Evolutionary conservation across 2,888 invertebrate species (phyloP).

Genomic region (Dasypolia templi): DNA sequence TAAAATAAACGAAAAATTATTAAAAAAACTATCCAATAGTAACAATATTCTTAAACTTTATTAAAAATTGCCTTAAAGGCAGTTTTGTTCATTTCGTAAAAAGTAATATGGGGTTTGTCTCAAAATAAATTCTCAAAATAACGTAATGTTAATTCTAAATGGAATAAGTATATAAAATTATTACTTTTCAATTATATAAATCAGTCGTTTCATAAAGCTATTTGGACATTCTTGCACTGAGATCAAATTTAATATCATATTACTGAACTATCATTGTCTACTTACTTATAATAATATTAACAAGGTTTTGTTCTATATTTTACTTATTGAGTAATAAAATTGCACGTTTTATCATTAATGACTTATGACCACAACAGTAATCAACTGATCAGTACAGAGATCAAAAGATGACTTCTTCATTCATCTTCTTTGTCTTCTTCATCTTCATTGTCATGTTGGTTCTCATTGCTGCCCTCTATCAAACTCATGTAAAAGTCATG

Average conservation of each 20-base stretch:
- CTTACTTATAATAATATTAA: conserved; percentile 10
- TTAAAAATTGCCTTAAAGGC: conserved; percentile 6
- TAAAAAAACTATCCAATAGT: no score
- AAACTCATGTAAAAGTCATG: conserved; percentile 42
- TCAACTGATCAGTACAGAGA: conserved; percentile 11
- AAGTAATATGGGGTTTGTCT: neutral
- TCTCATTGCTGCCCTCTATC: conserved; percentile 22
- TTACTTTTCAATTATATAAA: conserved; percentile 20
- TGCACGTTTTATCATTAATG: conserved; percentile 22
- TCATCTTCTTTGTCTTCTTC: neutral
- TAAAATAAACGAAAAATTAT: no score
- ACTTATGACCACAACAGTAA: conserved; percentile 13
- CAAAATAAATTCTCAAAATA: conserved; percentile 12
- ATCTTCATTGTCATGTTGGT: conserved; percentile 15
- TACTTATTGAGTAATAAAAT: conserved; percentile 24
- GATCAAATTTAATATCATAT: conserved; percentile 9
- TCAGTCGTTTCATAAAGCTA: conserved; percentile 24
- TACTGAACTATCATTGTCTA: neutral
- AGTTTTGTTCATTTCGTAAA: no score
- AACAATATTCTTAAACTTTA: neutral
- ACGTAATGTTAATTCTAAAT: conserved; percentile 1
- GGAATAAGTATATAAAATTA: conserved; percentile 1
- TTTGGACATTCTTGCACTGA: conserved; percentile 18
- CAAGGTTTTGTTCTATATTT: conserved; percentile 13
- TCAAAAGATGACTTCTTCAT: conserved; percentile 16